phyloP scores from a whole-genome alignment of 2,797 vertebrate species.

The Parauchenoglanis punctatus region DNA sequence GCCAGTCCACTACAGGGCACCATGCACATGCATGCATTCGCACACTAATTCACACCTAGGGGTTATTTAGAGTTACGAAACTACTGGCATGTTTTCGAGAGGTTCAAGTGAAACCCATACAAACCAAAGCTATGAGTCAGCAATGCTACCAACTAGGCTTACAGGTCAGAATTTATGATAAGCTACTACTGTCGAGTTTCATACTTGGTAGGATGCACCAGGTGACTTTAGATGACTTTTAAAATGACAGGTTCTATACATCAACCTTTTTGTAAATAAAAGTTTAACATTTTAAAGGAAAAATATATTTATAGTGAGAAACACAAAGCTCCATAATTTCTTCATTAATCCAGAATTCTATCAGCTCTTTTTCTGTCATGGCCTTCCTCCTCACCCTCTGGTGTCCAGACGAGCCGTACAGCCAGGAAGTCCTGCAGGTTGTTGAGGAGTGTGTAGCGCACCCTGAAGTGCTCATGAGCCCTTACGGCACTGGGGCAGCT shows the following conservation, averaged over 20 bases:
- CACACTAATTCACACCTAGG: neutral
- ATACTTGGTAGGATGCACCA: neutral
- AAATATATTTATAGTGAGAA: neutral
- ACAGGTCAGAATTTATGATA: neutral
- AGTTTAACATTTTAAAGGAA: neutral
- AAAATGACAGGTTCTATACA: neutral
- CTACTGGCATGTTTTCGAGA: neutral
- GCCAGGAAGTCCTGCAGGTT: constrained; percentile 93
- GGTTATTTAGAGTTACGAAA: neutral
- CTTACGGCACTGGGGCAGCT: constrained; percentile 83
- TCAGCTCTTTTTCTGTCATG: neutral
- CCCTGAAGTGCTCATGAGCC: constrained; percentile 84
- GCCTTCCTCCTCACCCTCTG: constrained; percentile 76
- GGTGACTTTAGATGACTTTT: neutral
- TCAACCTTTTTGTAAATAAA: neutral
- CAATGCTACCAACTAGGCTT: neutral
- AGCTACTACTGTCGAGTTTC: neutral
- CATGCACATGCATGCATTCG: neutral
- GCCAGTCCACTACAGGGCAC: neutral
- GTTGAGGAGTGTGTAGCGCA: constrained; percentile 90
- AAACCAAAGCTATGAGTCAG: neutral
- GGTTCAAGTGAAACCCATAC: neutral
- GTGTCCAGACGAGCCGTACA: constrained; percentile 90
- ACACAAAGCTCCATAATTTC: neutral
- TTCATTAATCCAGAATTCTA: neutral